Base-by-base conservation (phyloP, 2,888 invertebrate genomes). In the Melipona beecheii region DNA sequence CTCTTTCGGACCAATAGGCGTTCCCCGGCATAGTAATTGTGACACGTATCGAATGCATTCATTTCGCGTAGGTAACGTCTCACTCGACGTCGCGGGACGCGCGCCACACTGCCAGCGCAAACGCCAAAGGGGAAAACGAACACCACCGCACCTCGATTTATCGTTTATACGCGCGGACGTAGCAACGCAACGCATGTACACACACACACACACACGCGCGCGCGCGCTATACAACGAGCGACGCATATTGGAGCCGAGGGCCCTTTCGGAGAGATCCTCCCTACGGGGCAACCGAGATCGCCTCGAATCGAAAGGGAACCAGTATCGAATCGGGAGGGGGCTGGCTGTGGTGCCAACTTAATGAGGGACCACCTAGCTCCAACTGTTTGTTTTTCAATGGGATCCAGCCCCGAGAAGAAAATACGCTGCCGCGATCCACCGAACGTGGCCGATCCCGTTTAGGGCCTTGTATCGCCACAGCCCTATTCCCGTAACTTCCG, bases 11-110 rank as follows among this genome's bases (percentile, higher is more conserved):
- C 58, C 52, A 81, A 74, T 76, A 69, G 64, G 36, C 69, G 81
- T 58, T 62, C 64, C 60, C 66, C 70, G 50, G 60, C 76, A 72
- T 84, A 78, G 79, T 78, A 86, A 88, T 84, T 87, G 91, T 90
- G 90, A 92, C 92, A 90, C 88, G 90, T 90, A 90, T 92, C 91
- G 91, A 93, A 93, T 89, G 91, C 92, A 91, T 92, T 92, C 91
- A 91, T 92, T 93, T 91, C 82, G 87, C 89, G 87, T 92, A 87
- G 90, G 90, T 90, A 90, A 92, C 90, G 90, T 92, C 92, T 93
- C 90, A 93, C 88, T 92, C 91, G 84, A 87, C 75, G 27, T 74
- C 79, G 81, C 86, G 15, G 11, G 24, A 31, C 75, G 70, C 69
- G 62, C 65, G 69, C 75, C 80, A 68, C 75, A 64, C 56, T 64